Conservation (phyloP, 2,888 invertebrate species). For the Drosophila paranaensis region DNA sequence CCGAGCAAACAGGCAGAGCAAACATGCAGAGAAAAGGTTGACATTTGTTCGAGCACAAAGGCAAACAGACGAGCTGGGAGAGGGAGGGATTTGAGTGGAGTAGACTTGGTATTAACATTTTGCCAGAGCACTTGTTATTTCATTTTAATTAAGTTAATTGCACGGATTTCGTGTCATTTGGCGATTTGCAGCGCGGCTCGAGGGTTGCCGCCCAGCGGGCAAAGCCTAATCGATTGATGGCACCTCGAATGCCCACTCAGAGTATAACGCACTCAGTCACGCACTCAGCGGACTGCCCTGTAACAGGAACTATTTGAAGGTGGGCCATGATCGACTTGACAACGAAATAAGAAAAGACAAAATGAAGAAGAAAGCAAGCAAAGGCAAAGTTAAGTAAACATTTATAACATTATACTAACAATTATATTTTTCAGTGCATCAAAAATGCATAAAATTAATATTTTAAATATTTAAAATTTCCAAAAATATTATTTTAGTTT, state of each 20-base stretch:
- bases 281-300: slow-evolving; percentile 35
- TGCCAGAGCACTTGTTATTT: slow-evolving; percentile 81
- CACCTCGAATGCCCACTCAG: slow-evolving; percentile 56
- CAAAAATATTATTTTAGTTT: not conserved
- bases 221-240: slow-evolving; percentile 65
- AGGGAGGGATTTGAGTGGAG: not conserved
- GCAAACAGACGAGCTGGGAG: slow-evolving; percentile 46
- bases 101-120: slow-evolving; percentile 23
- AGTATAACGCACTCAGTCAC: slow-evolving; percentile 55
- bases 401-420: not conserved
- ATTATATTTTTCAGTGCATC: not conserved
- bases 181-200: slow-evolving; percentile 42
- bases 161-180: slow-evolving; percentile 73
- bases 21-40: slow-evolving; percentile 52
- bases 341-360: not conserved
- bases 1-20: slow-evolving; percentile 52
- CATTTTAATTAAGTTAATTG: slow-evolving; percentile 85
- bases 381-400: not conserved
- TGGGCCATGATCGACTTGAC: not conserved
- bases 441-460: not conserved
- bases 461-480: not conserved
- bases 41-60: slow-evolving; percentile 71
- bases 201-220: slow-evolving; percentile 44
- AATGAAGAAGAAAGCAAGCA: not conserved
- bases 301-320: fast-evolving